Conservation (phyloP, 1,140 invertebrate species). For the Aphis craccivora region DNA sequence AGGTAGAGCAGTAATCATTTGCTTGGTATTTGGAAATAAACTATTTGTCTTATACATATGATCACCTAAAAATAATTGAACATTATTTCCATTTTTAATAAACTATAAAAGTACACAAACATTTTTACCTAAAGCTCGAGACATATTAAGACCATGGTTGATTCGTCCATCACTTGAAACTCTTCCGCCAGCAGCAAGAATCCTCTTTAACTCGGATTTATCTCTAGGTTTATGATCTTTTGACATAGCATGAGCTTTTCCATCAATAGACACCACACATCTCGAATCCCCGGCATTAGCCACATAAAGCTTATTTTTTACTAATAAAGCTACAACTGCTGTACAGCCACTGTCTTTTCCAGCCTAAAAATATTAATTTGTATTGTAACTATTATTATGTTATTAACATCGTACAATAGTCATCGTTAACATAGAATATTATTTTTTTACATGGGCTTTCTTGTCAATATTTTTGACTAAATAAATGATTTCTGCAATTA, state of each 20-base stretch:
- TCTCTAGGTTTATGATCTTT: slow-evolving; percentile 98
- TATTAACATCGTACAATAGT: neutral
- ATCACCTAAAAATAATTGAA: slow-evolving; percentile 72
- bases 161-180: slow-evolving; percentile 92
- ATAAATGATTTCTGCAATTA: neutral
- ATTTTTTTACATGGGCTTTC: neutral
- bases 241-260: slow-evolving; percentile 90
- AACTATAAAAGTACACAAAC: neutral
- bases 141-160: slow-evolving; percentile 95
- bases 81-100: neutral
- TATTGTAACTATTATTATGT: neutral
- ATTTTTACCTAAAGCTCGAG: slow-evolving; percentile 82
- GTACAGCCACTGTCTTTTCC: slow-evolving; percentile 95
- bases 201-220: slow-evolving; percentile 80
- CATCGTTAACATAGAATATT: neutral
- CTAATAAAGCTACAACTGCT: slow-evolving; percentile 89
- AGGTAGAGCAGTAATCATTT: slow-evolving; percentile 96
- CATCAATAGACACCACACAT: slow-evolving; percentile 90
- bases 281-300: slow-evolving; percentile 94
- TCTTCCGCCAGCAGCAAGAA: slow-evolving; percentile 89
- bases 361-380: slow-evolving; percentile 68
- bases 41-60: slow-evolving; percentile 92
- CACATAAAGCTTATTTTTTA: slow-evolving; percentile 77
- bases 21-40: slow-evolving; percentile 72
- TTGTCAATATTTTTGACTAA: neutral